Base-by-base conservation (phyloP, 2,888 invertebrate genomes). In the Piscicola geometra region DNA sequence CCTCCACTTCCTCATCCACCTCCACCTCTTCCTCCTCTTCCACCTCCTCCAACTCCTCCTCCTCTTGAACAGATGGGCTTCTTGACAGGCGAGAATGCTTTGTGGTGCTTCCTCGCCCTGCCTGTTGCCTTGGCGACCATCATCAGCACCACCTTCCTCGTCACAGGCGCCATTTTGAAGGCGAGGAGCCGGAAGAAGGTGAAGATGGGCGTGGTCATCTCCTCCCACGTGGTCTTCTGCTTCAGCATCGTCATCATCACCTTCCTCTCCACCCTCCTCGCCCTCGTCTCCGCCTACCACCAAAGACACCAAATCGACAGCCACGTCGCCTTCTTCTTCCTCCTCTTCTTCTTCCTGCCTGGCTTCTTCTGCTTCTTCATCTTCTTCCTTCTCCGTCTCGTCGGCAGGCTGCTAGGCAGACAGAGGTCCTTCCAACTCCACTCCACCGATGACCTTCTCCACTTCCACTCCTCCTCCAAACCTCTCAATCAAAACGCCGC, bases 31-130 rank as follows among this genome's bases (percentile, higher is more conserved):
- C 47, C 5, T 71, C 35, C 21, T 68, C 71, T n/a, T 71, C 71
- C 33, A 47, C 47, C 33, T 71, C 50, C 33, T 71, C 56, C 12
- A 60, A 56, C 2, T 73, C 73, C 18, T 73, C 73, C 9, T 73
- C 73, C 9, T 73, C 73, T 71, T 50, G n/a, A 2, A 32, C 52
- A 73, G 73, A 36, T 73, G 25, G 3, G 73, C 41, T 73, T 32
- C 35, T 32, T 73, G 64, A 73, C 73, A n/a, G 73, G 73, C 15
- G n/a, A 73, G 30, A 35, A 64, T 15, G 73, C 73, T 35, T 35
- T 73, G 33, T 73, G 73, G 73, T n/a, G 47, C 25, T 73, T 73
- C 64, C 18, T 73, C 21, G 73, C 64, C 1, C 64, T 73, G 12
- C 73, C 73, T 3, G 35, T 73, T 30, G 33, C 56, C 36, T 28